phyloP scores from a whole-genome alignment of 2,888 invertebrate species.

The Lithodes maja region DNA sequence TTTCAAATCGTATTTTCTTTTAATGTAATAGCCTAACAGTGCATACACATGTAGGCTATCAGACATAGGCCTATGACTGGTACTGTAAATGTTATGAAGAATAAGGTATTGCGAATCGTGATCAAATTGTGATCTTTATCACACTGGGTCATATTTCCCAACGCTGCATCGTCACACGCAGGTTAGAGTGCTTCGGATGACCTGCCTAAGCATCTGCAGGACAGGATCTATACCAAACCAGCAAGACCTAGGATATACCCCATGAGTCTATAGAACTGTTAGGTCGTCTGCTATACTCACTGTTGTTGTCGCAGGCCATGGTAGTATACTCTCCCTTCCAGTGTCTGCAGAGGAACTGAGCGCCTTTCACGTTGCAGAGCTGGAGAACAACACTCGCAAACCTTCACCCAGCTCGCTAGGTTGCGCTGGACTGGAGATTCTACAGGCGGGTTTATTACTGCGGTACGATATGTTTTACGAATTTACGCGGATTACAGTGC shows the following conservation, averaged over 20 bases:
- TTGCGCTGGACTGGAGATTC: neutral
- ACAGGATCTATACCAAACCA: neutral
- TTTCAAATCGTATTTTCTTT: too few relatives aligned
- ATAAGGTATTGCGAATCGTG: too few relatives aligned
- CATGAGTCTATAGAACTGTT: too few relatives aligned
- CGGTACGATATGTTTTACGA: neutral
- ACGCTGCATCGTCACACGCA: neutral
- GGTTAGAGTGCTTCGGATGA: neutral
- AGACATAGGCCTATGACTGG: too few relatives aligned
- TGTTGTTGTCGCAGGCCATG: conserved; percentile 6
- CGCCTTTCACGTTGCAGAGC: neutral
- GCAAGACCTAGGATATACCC: neutral
- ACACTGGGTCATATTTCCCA: neutral
- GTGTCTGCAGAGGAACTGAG: conserved; percentile 1
- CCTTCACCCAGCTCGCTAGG: neutral
- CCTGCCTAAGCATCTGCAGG: neutral
- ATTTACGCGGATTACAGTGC: neutral
- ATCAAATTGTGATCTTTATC: too few relatives aligned
- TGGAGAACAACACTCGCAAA: neutral
- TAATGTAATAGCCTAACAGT: too few relatives aligned
- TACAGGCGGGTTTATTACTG: conserved; percentile 1
- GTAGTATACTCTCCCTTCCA: neutral
- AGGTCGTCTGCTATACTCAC: neutral
- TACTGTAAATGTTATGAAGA: too few relatives aligned
- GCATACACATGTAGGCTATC: too few relatives aligned